Evolutionary conservation across 2,888 invertebrate species (phyloP).

Genomic region (Priocnemis perturbator): DNA sequence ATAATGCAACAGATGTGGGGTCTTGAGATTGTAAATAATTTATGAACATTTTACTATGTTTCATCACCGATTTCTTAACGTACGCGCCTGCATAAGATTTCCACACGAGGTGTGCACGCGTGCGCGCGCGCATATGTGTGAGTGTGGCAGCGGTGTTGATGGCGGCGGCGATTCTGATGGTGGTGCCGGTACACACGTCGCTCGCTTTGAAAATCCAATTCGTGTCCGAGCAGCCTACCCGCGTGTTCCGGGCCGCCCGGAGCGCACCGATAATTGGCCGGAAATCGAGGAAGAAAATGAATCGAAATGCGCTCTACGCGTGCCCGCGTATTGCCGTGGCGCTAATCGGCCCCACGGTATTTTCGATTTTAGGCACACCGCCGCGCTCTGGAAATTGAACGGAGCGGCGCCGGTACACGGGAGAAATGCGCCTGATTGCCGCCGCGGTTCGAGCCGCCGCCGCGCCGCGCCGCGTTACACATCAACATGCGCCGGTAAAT

Average conservation of each 20-base stretch:
- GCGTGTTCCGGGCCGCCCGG: constrained; percentile 25
- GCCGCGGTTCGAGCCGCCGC: constrained; percentile 28
- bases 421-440: constrained; percentile 20
- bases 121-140: no score
- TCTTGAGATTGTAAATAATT: no score
- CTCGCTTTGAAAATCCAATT: constrained; percentile 53
- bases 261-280: constrained; percentile 53
- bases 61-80: no score
- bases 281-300: constrained; percentile 61
- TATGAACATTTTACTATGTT: no score
- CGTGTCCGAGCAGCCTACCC: constrained; percentile 24
- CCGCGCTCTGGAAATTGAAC: background rate
- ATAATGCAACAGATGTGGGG: no score
- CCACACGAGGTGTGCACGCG: no score
- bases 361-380: constrained; percentile 34
- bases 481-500: no score
- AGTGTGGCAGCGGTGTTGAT: no score
- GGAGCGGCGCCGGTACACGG: background rate
- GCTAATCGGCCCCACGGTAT: constrained; percentile 25
- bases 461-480: background rate
- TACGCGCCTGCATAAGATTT: no score
- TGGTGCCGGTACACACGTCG: no score
- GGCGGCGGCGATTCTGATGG: no score
- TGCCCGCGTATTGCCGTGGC: constrained; percentile 8
- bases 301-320: constrained; percentile 42